A percentile compares a stretch with the other conserved stretches of the same genome.
phyloP scores from a whole-genome alignment of 2,113 vertebrate species.

The Leuciscus idus region DNA sequence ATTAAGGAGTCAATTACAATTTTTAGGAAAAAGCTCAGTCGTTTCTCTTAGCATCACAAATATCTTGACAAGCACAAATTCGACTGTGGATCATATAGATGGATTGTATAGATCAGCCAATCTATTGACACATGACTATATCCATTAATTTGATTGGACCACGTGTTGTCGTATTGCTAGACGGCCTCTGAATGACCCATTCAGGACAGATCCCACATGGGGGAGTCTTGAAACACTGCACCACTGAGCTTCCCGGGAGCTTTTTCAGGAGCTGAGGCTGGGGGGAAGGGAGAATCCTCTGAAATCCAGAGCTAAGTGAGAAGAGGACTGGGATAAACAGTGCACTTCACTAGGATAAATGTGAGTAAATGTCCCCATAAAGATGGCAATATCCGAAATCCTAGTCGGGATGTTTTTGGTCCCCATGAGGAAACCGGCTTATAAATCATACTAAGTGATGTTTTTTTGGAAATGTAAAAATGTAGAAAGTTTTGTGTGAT shows the following conservation, averaged over 20 bases:
- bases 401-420: no score
- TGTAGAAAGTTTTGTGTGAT: no score
- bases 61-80: background rate
- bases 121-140: background rate
- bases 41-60: background rate
- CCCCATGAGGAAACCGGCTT: no score
- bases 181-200: slow-evolving; percentile 49
- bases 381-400: no score
- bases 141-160: slow-evolving; percentile 33
- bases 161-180: slow-evolving; percentile 13
- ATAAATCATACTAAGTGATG: no score
- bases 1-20: background rate
- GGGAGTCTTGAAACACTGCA: slow-evolving; percentile 25
- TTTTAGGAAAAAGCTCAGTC: background rate
- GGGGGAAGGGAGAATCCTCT: slow-evolving; percentile 13
- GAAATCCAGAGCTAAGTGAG: slow-evolving; percentile 31
- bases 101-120: background rate
- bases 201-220: slow-evolving; percentile 21
- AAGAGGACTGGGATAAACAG: slow-evolving; percentile 23
- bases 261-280: slow-evolving; percentile 21
- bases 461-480: no score
- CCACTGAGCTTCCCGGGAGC: background rate
- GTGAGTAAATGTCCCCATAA: background rate
- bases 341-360: slow-evolving; percentile 23
- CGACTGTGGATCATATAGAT: background rate